phyloP scores from a whole-genome alignment of 2,888 invertebrate species.

The Strigamia transsilvanica region DNA sequence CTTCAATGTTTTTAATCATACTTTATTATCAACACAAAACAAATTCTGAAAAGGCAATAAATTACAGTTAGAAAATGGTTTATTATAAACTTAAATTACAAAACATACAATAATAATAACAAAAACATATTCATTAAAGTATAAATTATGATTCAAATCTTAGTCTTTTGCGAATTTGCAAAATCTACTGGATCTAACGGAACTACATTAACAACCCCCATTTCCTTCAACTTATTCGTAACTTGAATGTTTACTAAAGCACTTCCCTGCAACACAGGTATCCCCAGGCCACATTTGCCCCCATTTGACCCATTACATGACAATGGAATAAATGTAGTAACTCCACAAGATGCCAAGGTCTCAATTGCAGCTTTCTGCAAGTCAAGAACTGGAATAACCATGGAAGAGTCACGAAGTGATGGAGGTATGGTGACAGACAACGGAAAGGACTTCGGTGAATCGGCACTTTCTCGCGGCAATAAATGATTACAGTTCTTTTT shows the following conservation, averaged over 20 bases:
- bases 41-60: not conserved
- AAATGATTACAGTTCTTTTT: not conserved
- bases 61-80: slow-evolving; percentile 1
- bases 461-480: not conserved
- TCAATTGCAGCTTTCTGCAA: slow-evolving; percentile 7
- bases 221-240: not conserved
- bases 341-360: not conserved
- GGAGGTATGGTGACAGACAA: not conserved
- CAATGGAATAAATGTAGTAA: not conserved
- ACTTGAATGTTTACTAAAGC: not conserved
- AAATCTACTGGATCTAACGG: not conserved
- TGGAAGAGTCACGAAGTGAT: not conserved
- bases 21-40: not conserved
- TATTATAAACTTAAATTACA: not conserved
- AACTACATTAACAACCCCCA: slow-evolving; percentile 22
- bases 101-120: not conserved
- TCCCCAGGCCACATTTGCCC: not conserved
- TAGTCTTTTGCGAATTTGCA: not conserved
- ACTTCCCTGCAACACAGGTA: not conserved
- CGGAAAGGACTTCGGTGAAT: not conserved
- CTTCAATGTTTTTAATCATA: not conserved
- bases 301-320: not conserved
- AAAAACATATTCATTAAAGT: not conserved
- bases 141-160: not conserved
- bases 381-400: slow-evolving; percentile 20